phyloP scores from a whole-genome alignment of 2,113 vertebrate genomes.

The Chionomys nivalis region DNA sequence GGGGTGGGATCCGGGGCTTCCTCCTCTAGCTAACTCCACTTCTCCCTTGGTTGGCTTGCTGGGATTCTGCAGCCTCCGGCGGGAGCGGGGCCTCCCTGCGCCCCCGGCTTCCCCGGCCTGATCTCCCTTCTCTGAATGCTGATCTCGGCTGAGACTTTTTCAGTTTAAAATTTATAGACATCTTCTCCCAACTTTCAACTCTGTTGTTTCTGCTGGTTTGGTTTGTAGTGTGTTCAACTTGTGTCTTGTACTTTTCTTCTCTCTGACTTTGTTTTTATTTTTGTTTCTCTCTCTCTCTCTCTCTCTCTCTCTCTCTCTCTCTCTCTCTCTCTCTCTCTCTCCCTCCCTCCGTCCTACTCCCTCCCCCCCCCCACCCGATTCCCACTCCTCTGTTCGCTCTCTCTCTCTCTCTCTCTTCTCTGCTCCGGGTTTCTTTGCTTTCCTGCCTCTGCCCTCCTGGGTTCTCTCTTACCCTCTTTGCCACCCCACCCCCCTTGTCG shows the following conservation, averaged over 20 bases:
- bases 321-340: not conserved
- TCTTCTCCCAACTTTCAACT: slow-evolving; percentile 67
- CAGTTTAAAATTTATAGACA: slow-evolving; percentile 42
- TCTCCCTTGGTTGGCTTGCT: slow-evolving; percentile 80
- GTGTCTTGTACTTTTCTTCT: slow-evolving; percentile 82
- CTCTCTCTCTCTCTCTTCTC: not conserved
- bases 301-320: not conserved
- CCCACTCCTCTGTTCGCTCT: not conserved
- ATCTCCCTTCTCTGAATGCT: slow-evolving; percentile 55
- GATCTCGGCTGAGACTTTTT: slow-evolving; percentile 43
- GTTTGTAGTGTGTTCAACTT: slow-evolving; percentile 83
- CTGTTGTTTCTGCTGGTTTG: slow-evolving; percentile 74
- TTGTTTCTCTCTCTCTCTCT: slow-evolving; percentile 41
- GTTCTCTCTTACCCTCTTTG: no score
- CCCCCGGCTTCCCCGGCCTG: slow-evolving; percentile 61
- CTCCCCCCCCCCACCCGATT: not conserved
- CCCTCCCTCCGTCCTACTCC: not conserved
- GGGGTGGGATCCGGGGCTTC: slow-evolving; percentile 78
- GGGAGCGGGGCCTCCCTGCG: slow-evolving; percentile 74
- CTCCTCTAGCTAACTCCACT: slow-evolving; percentile 79
- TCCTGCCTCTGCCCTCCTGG: not conserved
- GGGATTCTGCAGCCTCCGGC: slow-evolving; percentile 76
- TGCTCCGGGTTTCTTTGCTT: not conserved
- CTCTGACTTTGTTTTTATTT: slow-evolving; percentile 86
- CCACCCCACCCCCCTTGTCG: slow-evolving; percentile 12